phyloP scores from a whole-genome alignment of 2,888 invertebrate species.

The Macaria liturata region DNA sequence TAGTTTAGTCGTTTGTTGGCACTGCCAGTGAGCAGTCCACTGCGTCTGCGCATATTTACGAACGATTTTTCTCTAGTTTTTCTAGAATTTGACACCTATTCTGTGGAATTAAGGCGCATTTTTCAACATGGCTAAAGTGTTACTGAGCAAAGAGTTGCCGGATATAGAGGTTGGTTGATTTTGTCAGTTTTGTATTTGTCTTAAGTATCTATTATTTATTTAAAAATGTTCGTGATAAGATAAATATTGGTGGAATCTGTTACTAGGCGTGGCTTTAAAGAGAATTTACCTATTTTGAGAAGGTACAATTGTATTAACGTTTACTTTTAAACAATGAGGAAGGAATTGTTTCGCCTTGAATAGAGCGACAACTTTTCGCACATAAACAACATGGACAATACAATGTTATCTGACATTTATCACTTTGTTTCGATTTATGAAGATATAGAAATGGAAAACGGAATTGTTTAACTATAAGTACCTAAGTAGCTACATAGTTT shows the following conservation, averaged over 20 bases:
- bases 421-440: too few relatives aligned
- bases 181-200: too few relatives aligned
- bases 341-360: too few relatives aligned
- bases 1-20: conserved; percentile 74
- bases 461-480: too few relatives aligned
- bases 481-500: too few relatives aligned
- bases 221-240: conserved; percentile 15
- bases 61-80: conserved; percentile 1
- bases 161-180: conserved; percentile 90
- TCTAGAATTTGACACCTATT: conserved; percentile 19
- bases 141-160: conserved; percentile 88
- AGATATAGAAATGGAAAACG: too few relatives aligned
- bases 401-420: too few relatives aligned
- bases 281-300: background rate
- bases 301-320: too few relatives aligned
- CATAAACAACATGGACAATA: too few relatives aligned
- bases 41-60: conserved; percentile 41
- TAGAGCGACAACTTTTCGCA: too few relatives aligned
- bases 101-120: conserved; percentile 23
- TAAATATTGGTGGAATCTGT: conserved; percentile 7
- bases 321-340: too few relatives aligned
- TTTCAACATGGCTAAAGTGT: conserved; percentile 71
- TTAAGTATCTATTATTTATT: conserved; percentile 2
- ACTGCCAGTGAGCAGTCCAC: conserved; percentile 81
- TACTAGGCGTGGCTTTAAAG: conserved; percentile 1